Conservation (phyloP, 2,888 invertebrate species). For the Nycteola revayana region DNA sequence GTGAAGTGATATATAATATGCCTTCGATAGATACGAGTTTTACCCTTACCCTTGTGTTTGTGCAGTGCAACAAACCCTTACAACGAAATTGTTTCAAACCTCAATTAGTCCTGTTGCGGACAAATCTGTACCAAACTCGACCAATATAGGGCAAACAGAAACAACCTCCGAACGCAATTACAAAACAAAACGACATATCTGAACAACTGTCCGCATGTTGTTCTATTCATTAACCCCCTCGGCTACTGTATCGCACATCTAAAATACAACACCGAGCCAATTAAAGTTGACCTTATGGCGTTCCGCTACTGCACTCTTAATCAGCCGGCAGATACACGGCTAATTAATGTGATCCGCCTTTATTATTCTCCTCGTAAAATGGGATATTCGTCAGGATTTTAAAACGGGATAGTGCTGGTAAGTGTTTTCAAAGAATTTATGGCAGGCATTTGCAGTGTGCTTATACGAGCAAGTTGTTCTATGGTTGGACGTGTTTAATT, state of each 20-base stretch:
- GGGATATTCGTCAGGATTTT: slow-evolving; percentile 43
- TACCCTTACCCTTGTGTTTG: no score
- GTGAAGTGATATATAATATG: no score
- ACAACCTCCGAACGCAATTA: slow-evolving; percentile 56
- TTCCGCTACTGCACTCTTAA: slow-evolving; percentile 76
- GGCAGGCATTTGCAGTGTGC: no score
- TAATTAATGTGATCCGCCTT: slow-evolving; percentile 76
- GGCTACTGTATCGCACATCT: slow-evolving; percentile 69
- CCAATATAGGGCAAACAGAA: slow-evolving; percentile 33
- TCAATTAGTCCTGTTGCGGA: no score
- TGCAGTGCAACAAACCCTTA: no score
- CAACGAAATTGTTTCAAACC: no score
- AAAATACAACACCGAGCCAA: slow-evolving; percentile 69
- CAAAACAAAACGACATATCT: slow-evolving; percentile 57
- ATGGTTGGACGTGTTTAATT: no score
- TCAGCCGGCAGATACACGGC: slow-evolving; percentile 72
- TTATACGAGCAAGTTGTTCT: no score
- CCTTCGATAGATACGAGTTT: no score
- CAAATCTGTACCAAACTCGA: slow-evolving; percentile 23
- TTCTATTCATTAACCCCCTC: slow-evolving; percentile 68
- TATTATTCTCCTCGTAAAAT: slow-evolving; percentile 59
- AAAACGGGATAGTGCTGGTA: slow-evolving; percentile 19
- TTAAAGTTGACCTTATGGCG: slow-evolving; percentile 73
- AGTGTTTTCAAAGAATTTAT: no score
- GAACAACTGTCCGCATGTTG: slow-evolving; percentile 72